phyloP scores from a whole-genome alignment of 1,140 invertebrate genomes.

The Tenebrio molitor region DNA sequence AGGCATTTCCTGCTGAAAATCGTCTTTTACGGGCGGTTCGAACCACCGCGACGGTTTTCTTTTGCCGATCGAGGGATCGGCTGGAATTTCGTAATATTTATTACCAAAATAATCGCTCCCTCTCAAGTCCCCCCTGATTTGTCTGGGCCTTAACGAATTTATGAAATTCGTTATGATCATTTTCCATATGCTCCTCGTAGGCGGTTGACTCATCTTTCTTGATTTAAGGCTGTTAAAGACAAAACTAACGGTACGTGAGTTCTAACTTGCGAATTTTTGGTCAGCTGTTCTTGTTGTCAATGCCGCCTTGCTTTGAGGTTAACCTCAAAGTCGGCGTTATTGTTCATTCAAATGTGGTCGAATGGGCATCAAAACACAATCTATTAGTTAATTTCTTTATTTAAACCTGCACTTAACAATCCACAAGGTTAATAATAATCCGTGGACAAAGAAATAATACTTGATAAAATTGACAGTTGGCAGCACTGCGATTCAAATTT shows the following conservation, averaged over 20 bases:
- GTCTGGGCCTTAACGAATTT: conserved; percentile 71
- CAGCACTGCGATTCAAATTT: no score
- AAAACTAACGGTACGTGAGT: neutral
- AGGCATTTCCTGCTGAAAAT: conserved; percentile 80
- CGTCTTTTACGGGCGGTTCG: conserved; percentile 72
- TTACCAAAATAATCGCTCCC: conserved; percentile 82
- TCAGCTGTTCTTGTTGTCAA: neutral
- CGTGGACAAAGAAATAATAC: no score
- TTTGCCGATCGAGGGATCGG: conserved; percentile 72
- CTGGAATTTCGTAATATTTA: conserved; percentile 83
- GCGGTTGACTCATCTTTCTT: conserved; percentile 64
- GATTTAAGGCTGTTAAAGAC: neutral
- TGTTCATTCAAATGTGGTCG: no score
- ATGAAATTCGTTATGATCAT: conserved; percentile 73
- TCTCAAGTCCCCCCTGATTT: conserved; percentile 69
- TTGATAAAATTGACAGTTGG: neutral
- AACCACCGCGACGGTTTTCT: conserved; percentile 79
- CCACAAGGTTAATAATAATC: no score
- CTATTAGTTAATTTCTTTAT: no score
- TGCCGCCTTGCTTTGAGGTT: neutral
- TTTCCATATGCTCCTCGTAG: conserved; percentile 63
- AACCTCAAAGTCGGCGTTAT: neutral
- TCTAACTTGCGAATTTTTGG: no score
- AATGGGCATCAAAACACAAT: no score
- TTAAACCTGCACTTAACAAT: no score